Conservation (phyloP, 2,113 vertebrate genomes). For the Leucopsar rothschildi region DNA sequence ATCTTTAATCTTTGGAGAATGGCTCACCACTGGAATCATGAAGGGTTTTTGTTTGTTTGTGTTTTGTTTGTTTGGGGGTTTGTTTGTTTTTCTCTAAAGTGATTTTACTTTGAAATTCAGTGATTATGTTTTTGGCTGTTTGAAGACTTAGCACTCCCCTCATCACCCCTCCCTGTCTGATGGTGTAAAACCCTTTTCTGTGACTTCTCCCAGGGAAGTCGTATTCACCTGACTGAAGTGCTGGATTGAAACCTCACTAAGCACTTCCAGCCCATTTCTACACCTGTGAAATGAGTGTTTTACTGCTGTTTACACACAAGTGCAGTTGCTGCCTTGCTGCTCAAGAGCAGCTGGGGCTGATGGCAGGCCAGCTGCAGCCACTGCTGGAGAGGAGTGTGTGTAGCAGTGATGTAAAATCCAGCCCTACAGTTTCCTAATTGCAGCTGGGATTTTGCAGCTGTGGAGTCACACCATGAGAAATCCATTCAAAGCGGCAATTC, state of each 20-base stretch:
- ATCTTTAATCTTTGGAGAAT: background rate
- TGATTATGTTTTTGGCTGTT: background rate
- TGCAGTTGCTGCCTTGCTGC: slow-evolving; percentile 44
- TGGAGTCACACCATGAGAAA: slow-evolving; percentile 48
- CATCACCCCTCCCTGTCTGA: background rate
- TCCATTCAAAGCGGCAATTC: slow-evolving; percentile 38
- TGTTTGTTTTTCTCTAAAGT: background rate
- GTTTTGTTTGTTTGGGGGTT: too few relatives aligned
- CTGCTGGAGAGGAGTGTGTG: background rate
- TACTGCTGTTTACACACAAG: slow-evolving; percentile 21
- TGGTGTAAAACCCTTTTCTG: background rate
- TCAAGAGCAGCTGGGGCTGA: slow-evolving; percentile 66
- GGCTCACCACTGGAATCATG: background rate
- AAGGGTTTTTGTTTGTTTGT: background rate
- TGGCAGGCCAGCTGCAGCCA: slow-evolving; percentile 65
- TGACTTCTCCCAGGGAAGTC: background rate
- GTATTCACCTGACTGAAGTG: background rate
- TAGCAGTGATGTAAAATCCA: slow-evolving; percentile 38
- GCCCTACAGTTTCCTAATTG: slow-evolving; percentile 50
- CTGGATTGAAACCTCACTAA: background rate
- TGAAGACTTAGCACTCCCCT: background rate
- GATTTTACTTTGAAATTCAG: background rate
- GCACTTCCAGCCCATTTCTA: background rate
- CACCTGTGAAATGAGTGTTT: slow-evolving; percentile 23
- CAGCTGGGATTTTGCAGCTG: slow-evolving; percentile 69